A percentile compares a stretch with the other conserved stretches of the same genome.
Conservation (phyloP, 2,888 invertebrate species). For the Lithophane leautieri region DNA sequence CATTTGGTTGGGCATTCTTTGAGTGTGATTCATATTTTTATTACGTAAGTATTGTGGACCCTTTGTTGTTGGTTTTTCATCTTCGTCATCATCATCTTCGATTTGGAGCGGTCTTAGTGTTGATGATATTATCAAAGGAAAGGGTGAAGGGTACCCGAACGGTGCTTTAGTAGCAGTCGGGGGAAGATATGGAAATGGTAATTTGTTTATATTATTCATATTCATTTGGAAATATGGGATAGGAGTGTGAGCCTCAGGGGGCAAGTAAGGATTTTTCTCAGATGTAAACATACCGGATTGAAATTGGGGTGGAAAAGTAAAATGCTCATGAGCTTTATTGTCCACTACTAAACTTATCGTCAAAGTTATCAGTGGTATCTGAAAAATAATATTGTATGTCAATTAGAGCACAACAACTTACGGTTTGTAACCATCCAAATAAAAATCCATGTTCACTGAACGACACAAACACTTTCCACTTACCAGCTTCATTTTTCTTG, state of each 20-base stretch:
- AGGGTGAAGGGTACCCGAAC: conserved; percentile 78
- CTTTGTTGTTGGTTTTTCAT: conserved; percentile 67
- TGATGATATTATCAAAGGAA: conserved; percentile 79
- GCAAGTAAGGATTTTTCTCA: conserved; percentile 83
- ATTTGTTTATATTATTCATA: conserved; percentile 80
- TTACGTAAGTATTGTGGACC: conserved; percentile 55
- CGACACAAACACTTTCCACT: conserved; percentile 80
- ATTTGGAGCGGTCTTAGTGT: conserved; percentile 75
- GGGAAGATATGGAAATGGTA: conserved; percentile 82
- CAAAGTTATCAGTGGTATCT: conserved; percentile 80
- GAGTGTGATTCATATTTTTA: conserved; percentile 72
- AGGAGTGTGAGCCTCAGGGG: conserved; percentile 83
- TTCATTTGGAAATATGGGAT: conserved; percentile 82
- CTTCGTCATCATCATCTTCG: conserved; percentile 74
- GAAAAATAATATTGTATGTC: conserved; percentile 73
- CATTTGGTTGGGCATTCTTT: conserved; percentile 63
- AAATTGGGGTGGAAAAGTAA: conserved; percentile 81
- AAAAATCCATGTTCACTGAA: conserved; percentile 66
- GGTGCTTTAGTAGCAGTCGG: conserved; percentile 81
- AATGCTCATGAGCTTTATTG: conserved; percentile 78
- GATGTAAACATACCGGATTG: conserved; percentile 77
- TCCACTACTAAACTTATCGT: conserved; percentile 73
- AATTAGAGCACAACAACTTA: conserved; percentile 68
- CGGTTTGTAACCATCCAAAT: conserved; percentile 68
- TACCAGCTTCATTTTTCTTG: conserved; percentile 88